phyloP scores from a whole-genome alignment of 2,797 vertebrate species.

The Hypotaenidia okinawae region DNA sequence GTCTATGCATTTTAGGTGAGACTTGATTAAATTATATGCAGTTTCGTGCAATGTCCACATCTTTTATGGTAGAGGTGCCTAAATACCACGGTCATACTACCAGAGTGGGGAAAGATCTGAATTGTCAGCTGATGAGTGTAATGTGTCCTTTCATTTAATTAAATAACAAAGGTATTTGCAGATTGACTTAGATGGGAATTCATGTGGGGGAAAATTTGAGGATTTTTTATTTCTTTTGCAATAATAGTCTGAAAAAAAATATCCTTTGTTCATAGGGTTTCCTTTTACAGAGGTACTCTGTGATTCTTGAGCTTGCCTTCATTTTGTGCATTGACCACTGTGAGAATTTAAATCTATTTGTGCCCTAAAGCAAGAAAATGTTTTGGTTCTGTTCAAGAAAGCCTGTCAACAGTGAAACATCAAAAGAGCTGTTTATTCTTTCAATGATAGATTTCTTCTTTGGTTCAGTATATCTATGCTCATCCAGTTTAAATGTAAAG shows the following conservation, averaged over 20 bases:
- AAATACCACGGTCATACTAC: not conserved
- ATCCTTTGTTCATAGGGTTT: slow-evolving; percentile 14
- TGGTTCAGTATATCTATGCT: not conserved
- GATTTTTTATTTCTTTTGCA: not conserved
- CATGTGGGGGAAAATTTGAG: slow-evolving; percentile 4
- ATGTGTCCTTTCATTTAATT: not conserved
- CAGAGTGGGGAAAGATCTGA: not conserved
- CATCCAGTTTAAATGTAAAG: slow-evolving; percentile 55
- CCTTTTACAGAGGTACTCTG: not conserved
- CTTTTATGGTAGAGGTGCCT: not conserved
- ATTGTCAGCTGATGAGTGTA: not conserved
- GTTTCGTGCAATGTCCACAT: not conserved
- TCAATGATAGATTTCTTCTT: not conserved
- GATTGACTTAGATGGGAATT: not conserved
- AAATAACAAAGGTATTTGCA: not conserved
- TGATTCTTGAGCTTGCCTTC: not conserved
- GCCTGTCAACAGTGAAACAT: not conserved
- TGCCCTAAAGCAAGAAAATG: slow-evolving; percentile 36
- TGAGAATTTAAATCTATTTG: slow-evolving; percentile 43
- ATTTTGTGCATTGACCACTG: not conserved
- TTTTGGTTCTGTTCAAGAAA: slow-evolving; percentile 17
- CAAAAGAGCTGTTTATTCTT: slow-evolving; percentile 25
- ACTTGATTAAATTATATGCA: not conserved
- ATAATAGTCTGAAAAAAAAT: slow-evolving; percentile 33
- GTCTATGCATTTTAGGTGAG: not conserved